Base-by-base conservation (phyloP, 2,888 invertebrate genomes). In the Cheilosia variabilis region DNA sequence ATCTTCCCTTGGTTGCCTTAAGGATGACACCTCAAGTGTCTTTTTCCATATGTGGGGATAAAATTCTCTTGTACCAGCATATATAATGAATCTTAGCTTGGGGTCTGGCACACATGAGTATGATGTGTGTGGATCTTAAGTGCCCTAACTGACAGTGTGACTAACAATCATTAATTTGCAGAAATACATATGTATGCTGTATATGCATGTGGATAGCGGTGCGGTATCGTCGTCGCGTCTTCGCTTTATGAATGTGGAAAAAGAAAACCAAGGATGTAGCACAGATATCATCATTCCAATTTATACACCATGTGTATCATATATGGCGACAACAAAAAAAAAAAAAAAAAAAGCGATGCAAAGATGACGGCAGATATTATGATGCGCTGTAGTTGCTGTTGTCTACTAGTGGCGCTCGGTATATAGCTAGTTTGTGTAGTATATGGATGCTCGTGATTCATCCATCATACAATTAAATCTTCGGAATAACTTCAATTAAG, bases 131-230 rank as follows among this genome's bases (percentile, higher is more conserved):
- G 81, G 72, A 86, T 81, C 71, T 86, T 86, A 86, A 86, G 86
- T 86, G 63, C 86, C 81, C 68, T 68, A 77, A 81, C 86, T 86
- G 86, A 86, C 86, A 86, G 86, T 86, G 86, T 86, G 86, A 86
- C 86, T 86, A 86, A 86, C 86, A 86, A 86, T 86, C 86, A 86
- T 86, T 86, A 86, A 86, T 86, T 86, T 86, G 86, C 86, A 86
- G 86, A 81, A 81, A 81, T 86, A 75, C 55, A 17, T 57, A 34
- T 24, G 27, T 43, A n/a, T 34, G 10, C 27, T n/a, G 4, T 27
- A 24, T 24, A 10, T 10, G 13, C 13, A 50, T 50, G 19, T 13
- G 13, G 7, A 22, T 13, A 37, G 13, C 37, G 37, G 37, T 22
- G 13, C 37, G 37, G 37, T 22, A 24, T 27, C 9, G 52, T 60